Evolutionary conservation across 1,140 invertebrate genomes (phyloP).

Genomic region (Pseudachorutes palmiensis): DNA sequence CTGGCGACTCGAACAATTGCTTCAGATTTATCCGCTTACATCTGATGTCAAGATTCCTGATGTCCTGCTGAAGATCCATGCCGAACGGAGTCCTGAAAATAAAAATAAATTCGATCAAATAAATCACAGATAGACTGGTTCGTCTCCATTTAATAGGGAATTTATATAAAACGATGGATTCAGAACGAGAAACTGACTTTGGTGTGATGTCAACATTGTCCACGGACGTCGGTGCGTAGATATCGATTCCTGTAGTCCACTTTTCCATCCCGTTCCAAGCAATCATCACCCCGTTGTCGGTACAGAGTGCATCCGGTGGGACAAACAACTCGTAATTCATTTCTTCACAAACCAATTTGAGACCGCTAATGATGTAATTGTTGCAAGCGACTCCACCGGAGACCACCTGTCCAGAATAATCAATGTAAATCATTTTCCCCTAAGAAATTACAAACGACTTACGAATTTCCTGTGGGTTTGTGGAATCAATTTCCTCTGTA

Average conservation of each 20-base stretch:
- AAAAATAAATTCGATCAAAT: slow-evolving; percentile 5
- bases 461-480: slow-evolving; percentile 7
- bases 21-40: slow-evolving; percentile 52
- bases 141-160: slow-evolving; percentile 3
- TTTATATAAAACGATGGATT: too few relatives aligned
- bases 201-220: slow-evolving; percentile 45
- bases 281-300: slow-evolving; percentile 99
- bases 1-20: slow-evolving; percentile 12
- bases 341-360: slow-evolving; percentile 59
- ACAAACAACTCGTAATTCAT: slow-evolving; percentile 58
- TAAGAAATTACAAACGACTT: not conserved
- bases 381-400: slow-evolving; percentile 96
- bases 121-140: not conserved
- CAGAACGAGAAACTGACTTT: slow-evolving; percentile 44
- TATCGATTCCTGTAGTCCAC: slow-evolving; percentile 41
- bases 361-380: slow-evolving; percentile 61
- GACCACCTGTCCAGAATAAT: slow-evolving; percentile 56
- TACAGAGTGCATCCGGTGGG: slow-evolving; percentile 80
- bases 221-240: slow-evolving; percentile 42
- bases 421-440: not conserved
- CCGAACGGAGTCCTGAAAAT: slow-evolving; percentile 49
- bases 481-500: slow-evolving; percentile 14
- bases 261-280: slow-evolving; percentile 95
- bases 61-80: slow-evolving; percentile 48
- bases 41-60: slow-evolving; percentile 50